Evolutionary conservation across 2,888 invertebrate species (phyloP).

Genomic region (Lasioglossum calceatum): DNA sequence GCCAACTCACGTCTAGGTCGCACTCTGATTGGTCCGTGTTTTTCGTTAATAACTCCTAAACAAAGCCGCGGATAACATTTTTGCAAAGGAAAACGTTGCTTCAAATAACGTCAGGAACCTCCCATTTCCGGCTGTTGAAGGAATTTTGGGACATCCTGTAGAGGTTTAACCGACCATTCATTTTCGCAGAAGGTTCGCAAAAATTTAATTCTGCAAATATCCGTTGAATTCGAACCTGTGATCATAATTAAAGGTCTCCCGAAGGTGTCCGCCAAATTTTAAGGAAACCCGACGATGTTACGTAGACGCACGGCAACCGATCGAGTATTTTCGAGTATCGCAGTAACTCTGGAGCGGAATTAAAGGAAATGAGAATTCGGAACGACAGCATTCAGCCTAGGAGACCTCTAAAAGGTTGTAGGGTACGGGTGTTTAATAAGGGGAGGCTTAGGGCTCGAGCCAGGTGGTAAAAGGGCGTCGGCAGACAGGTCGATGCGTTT

Average conservation of each 20-base stretch:
- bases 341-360: neutral
- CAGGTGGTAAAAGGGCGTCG: conserved; percentile 70
- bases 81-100: no score
- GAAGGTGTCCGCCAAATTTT: neutral
- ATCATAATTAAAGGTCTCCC: accelerated
- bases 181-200: neutral
- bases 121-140: no score
- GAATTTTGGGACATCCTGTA: no score
- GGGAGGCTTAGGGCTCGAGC: conserved; percentile 74
- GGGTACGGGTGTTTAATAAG: conserved; percentile 74
- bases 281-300: neutral
- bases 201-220: neutral
- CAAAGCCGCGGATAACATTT: no score
- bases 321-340: neutral
- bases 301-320: neutral
- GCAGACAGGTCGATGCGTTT: conserved; percentile 57
- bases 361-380: neutral
- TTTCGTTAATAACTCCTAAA: no score
- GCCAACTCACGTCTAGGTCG: no score
- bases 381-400: neutral
- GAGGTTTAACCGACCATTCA: neutral
- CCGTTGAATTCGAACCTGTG: neutral
- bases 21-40: no score
- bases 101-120: no score
- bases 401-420: neutral